Evolutionary conservation across 1,140 invertebrate genomes (phyloP), one percentile per base, ranked within the genome.

Genomic region (Thaumatotibia leucotreta): DNA sequence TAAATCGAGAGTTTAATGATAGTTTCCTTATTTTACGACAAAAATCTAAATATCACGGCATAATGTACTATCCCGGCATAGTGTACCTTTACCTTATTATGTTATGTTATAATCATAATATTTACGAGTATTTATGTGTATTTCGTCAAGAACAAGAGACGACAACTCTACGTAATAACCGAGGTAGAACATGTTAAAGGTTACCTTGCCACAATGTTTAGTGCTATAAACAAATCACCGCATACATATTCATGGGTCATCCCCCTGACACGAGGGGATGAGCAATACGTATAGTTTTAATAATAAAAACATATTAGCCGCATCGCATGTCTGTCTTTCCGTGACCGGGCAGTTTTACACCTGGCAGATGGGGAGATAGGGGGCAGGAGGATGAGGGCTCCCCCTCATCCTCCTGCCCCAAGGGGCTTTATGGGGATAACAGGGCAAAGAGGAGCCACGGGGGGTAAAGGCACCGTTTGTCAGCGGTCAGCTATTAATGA

Each of bases 241-340:
- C 77, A 85, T 84, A 77, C 83, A 87, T 86, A 89, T 88, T 83
- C 80, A 84, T 83, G 68, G 76, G 68, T 82, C 78, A 84, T 84
- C 80, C 83, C 83, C 39, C 75, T 75, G 64, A 70, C 64, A 66
- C 68, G 64, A 66, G 76, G 79, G 79, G 83, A 84, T 85, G 77
- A 75, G 77, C 83, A 84, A 83, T 86, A 80, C 73, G 74, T 76
- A 77, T 75, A 75, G 76, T 75, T 85, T 86, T 87, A 85, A 88
- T 88, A 88, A 88, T 88, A 88, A 88, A 87, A 89, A 88, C 87
- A 83, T 89, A 89, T 89, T 89, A 89, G 87, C 80, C 77, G 79
- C 87, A 89, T 89, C 78, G 87, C 87, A 88, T 89, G 87, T 89
- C 84, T 82, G 78, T 82, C 70, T 85, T 89, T 87, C 81, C 87